Base-by-base conservation (phyloP, 2,888 invertebrate species). In the Anorthoa munda region DNA sequence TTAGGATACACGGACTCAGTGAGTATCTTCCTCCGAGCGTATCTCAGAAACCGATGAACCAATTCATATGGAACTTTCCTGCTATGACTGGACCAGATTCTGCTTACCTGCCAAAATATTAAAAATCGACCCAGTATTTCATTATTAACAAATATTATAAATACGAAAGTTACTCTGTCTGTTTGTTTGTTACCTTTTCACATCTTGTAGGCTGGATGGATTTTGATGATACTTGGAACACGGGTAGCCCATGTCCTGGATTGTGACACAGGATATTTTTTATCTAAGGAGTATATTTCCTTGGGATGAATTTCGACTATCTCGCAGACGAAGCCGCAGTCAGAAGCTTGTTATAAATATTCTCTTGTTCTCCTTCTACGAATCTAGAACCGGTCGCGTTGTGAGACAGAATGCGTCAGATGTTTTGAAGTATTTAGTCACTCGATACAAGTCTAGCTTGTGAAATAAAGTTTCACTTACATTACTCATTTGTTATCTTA, bases 311-410 rank as follows among this genome's bases (percentile, higher is more conserved):
- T 31, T 31, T 31, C 7, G 31, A 31, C 31, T 31, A 31, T 31
- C 31, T 31, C 31, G 0, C 31, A 31, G 9, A 9, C 39, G 39
- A 39, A 7, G 39, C 39, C 39, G 39, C 39, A 1, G 39, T 39
- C 39, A 39, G 39, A 31, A 31, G 31, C 31, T 31, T 1, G 31
- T 67, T 58, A 66, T 70, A 56, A n/a, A 61, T 55, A 73, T 68
- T 59, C 74, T 71, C 39, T 80, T 65, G 69, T 68, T 73, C 21
- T 61, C 51, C 50, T 85, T 78, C 82, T 21, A 4, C 46, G 79
- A 80, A 82, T 68, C 23, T 71, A 55, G 46, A 82, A 86, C 85
- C 71, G 77, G 87, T n/a, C n/a, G n/a, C n/a, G n/a, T 80, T 65
- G 4, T 18, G 26, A 72, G 53, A 66, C 73, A 64, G 45, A 39